Evolutionary conservation across 2,113 vertebrate species (phyloP), one percentile per base, ranked within the genome.

Genomic region (Eulacestoma nigropectus): DNA sequence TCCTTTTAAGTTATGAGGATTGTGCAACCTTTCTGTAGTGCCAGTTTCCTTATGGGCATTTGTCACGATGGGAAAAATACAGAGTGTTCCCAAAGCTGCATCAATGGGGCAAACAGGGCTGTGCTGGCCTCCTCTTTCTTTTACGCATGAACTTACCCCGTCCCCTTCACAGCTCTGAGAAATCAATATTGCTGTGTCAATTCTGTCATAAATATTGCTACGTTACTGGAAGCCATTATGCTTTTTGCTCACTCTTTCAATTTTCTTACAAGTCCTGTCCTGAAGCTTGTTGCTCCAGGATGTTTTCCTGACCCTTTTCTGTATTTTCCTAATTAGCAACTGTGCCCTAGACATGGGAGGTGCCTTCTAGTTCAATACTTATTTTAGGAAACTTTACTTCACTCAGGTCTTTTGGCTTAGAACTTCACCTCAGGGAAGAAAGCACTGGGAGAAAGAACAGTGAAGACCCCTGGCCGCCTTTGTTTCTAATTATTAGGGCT

Each of bases 31-130:
- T 86, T 84, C 35, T 57, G 39, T 69, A 35, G 64, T 95, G 93
- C 95, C 93, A 95, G 56, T 67, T 96, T 93, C 93, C 95, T 97
- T 79, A 86, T 64, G 82, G 79, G 97, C 64, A 84, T 94, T 84
- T 97, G 91, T 88, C 87, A 82, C 47, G 90, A 91, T 92, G 64
- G 84, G 84, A 90, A 95, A 69, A 95, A 93, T 19, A 93, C 90
- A 62, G 74, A 30, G 50, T 82, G 68, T 96, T 94, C 92, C 85
- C 81, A 47, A 44, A 81, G 88, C 59, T 83, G 90, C 56, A 19
- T 53, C 32, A 7, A 1, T 72, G 84, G 74, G 22, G 9, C 76
- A 84, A 72, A 89, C 26, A 35, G 46, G 42, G 49, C 87, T 74
- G 30, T 60, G 26, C 65, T 88, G 27, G 39, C 30, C 60, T 74